A percentile compares a stretch with the other conserved stretches of the same genome.
Conservation (phyloP, 2,888 invertebrate species). For the Agrenia bidenticulata region DNA sequence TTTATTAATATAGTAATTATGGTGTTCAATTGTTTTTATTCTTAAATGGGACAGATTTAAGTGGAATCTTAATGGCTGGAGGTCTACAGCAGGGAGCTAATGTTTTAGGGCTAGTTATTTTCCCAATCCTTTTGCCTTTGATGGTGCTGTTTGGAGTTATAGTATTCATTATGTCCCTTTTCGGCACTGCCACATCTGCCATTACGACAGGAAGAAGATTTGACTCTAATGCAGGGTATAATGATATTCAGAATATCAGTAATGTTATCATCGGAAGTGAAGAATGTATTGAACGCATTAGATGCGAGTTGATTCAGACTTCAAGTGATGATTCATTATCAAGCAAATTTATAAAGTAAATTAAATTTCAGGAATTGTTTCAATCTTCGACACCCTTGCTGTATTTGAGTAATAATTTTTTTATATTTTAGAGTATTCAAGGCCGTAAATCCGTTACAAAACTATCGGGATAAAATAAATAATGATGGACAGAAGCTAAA, state of each 20-base stretch:
- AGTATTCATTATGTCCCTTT: constrained; percentile 38
- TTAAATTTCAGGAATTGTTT: too few relatives aligned
- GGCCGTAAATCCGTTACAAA: too few relatives aligned
- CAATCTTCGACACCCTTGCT: too few relatives aligned
- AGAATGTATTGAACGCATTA: constrained; percentile 33
- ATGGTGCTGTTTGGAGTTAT: constrained; percentile 33
- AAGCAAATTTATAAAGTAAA: too few relatives aligned
- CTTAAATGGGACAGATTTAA: constrained; percentile 33
- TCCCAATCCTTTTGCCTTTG: constrained; percentile 40
- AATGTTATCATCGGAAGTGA: constrained; percentile 9
- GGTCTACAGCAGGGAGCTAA: constrained; percentile 39
- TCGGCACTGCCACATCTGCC: constrained; percentile 31
- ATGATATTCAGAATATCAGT: constrained; percentile 21
- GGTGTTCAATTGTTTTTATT: neutral
- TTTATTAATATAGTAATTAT: too few relatives aligned
- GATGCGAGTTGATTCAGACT: constrained; percentile 21
- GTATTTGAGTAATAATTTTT: too few relatives aligned
- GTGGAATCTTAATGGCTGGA: constrained; percentile 34
- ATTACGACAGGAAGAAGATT: constrained; percentile 28
- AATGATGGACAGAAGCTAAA: too few relatives aligned
- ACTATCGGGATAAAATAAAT: too few relatives aligned
- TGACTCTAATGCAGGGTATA: constrained; percentile 9
- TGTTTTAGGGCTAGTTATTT: constrained; percentile 33
- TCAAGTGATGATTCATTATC: too few relatives aligned
- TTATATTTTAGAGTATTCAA: too few relatives aligned